Conservation (phyloP, 2,797 vertebrate genomes). For the Phataginus tricuspis region DNA sequence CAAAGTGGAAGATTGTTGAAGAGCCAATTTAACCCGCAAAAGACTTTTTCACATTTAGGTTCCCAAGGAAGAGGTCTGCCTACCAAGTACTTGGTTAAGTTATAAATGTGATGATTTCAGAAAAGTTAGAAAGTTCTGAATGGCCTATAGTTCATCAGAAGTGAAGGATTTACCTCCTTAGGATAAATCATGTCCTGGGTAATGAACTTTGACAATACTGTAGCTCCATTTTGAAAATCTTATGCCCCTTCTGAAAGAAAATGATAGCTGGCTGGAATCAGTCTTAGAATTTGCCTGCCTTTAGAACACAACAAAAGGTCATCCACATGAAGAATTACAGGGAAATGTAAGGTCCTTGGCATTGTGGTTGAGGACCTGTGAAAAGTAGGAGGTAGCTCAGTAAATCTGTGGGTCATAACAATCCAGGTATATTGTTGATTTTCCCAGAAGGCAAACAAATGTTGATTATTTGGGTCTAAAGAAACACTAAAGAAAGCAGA, state of each 20-base stretch:
- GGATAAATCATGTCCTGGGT: not conserved
- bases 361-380: not conserved
- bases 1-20: not conserved
- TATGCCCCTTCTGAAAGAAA: not conserved
- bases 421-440: not conserved
- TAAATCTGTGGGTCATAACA: not conserved
- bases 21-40: conserved; percentile 2
- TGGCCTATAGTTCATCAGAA: not conserved
- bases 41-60: not conserved
- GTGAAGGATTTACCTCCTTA: not conserved
- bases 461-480: not conserved
- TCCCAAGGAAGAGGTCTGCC: not conserved
- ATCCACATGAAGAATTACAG: not conserved
- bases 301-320: not conserved
- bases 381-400: not conserved
- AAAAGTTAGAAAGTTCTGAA: not conserved
- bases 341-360: not conserved
- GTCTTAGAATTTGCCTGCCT: not conserved
- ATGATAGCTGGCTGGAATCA: not conserved
- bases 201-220: not conserved
- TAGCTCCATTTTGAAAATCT: conserved; percentile 28
- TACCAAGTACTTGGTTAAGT: not conserved
- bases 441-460: not conserved
- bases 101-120: not conserved
- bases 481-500: not conserved